Evolutionary conservation across 2,888 invertebrate genomes (phyloP).

Genomic region (Trisateles emortualis): DNA sequence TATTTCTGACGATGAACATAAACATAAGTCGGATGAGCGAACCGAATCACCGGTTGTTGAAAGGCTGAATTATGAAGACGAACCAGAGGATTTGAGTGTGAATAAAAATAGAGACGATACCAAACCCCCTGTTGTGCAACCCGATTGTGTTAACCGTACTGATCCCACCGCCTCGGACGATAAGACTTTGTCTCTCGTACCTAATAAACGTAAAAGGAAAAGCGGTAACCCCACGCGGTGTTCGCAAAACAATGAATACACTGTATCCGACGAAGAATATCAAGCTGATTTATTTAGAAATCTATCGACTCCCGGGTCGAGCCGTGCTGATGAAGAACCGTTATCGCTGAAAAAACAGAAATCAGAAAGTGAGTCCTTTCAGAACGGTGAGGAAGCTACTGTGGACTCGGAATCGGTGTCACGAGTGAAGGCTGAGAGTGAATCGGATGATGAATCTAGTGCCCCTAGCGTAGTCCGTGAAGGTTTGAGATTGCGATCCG

Average conservation of each 20-base stretch:
- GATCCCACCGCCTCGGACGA: slow-evolving; percentile 78
- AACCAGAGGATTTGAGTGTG: slow-evolving; percentile 90
- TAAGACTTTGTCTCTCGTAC: slow-evolving; percentile 79
- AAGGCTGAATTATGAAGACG: slow-evolving; percentile 82
- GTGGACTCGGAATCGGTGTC: slow-evolving; percentile 76
- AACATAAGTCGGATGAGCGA: slow-evolving; percentile 60
- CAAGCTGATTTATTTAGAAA: slow-evolving; percentile 80
- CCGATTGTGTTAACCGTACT: slow-evolving; percentile 60
- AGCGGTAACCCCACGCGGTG: slow-evolving; percentile 94
- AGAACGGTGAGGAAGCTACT: slow-evolving; percentile 75
- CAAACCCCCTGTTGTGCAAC: slow-evolving; percentile 76
- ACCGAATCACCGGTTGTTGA: slow-evolving; percentile 62
- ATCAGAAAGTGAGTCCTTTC: slow-evolving; percentile 80
- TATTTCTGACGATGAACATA: slow-evolving; percentile 71
- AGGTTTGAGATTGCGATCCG: slow-evolving; percentile 78
- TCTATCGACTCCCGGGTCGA: slow-evolving; percentile 73
- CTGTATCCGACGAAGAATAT: slow-evolving; percentile 81
- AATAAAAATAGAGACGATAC: slow-evolving; percentile 89
- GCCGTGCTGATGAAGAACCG: slow-evolving; percentile 77
- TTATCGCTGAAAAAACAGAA: slow-evolving; percentile 82
- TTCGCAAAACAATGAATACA: slow-evolving; percentile 86
- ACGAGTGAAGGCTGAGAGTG: slow-evolving; percentile 83
- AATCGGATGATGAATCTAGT: slow-evolving; percentile 82
- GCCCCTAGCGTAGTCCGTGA: slow-evolving; percentile 82
- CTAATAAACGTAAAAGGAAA: slow-evolving; percentile 92